Evolutionary conservation across 2,888 invertebrate species (phyloP).

Genomic region (Spodoptera picta): DNA sequence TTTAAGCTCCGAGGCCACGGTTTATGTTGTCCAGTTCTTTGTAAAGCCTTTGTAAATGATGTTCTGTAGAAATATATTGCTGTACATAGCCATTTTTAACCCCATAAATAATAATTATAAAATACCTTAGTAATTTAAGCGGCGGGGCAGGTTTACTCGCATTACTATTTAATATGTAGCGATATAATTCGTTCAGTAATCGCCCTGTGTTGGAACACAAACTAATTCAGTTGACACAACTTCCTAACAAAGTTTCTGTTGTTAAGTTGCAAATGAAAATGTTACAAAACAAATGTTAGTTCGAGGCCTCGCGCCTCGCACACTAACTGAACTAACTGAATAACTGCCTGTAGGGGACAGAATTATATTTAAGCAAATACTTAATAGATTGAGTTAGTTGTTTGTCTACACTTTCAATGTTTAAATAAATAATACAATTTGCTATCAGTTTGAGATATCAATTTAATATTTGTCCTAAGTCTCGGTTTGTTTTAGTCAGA

Average conservation of each 20-base stretch:
- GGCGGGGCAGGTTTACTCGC: background rate
- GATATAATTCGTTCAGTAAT: slow-evolving; percentile 33
- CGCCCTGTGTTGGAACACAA: slow-evolving; percentile 36
- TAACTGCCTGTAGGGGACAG: background rate
- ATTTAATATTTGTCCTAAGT: too few species aligned
- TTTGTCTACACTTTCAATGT: background rate
- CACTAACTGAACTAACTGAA: slow-evolving; percentile 14
- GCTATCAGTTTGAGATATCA: too few species aligned
- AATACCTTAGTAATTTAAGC: too few species aligned
- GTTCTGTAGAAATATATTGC: too few species aligned
- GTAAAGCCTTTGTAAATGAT: too few species aligned
- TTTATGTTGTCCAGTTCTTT: too few species aligned
- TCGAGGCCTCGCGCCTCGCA: slow-evolving; percentile 3
- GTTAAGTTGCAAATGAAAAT: slow-evolving; percentile 38
- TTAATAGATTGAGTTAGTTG: background rate
- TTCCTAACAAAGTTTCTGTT: slow-evolving; percentile 36
- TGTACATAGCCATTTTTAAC: too few species aligned
- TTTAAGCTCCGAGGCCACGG: too few species aligned
- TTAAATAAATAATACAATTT: too few species aligned
- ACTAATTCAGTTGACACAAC: slow-evolving; percentile 33
- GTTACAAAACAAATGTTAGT: slow-evolving; percentile 40
- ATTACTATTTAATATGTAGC: slow-evolving; percentile 5
- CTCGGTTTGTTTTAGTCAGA: too few species aligned
- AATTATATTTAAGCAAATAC: slow-evolving; percentile 4
- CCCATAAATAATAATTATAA: too few species aligned